Base-by-base conservation (phyloP, 2,888 invertebrate species). In the Drosophila merina region DNA sequence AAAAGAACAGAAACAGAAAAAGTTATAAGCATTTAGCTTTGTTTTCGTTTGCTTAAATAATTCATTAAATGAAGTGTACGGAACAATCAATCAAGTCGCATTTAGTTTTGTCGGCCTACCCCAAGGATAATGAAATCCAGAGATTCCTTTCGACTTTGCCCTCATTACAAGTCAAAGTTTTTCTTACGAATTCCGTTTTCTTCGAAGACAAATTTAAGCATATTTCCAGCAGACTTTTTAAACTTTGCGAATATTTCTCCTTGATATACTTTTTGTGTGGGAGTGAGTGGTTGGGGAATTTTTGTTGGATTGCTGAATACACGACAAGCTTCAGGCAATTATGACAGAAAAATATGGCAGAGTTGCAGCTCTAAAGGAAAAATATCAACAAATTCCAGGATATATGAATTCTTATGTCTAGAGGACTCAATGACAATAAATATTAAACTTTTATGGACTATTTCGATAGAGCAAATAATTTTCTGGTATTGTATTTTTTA, bases 51-150 rank as follows among this genome's bases (percentile, higher is more conserved):
- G 76, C 77, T 78, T 86, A 88, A 88, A 87, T 86, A 86, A 87
- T 86, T 84, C 86, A 87, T 88, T 87, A 88, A 84, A 86, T 87
- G 84, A 88, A 87, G 87, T 87, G 84, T 75, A 75, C 78, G 68
- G 58, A 87, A 79, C 88, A 85, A 87, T 87, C 88, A 87, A 88
- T 87, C 88, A 87, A 84, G 74, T 60, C 66, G 78, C 76, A 76
- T 87, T 85, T 81, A 76, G 76, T 66, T 69, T 59, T 55, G 67
- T 51, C 52, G 42, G 63, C 59, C 71, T 71, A 5, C 57, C 40
- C 40, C 12, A 45, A 55, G 48, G 60, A 60, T 52, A 70, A 80
- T 74, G 75, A 75, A 82, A 85, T 80, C 57, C 76, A 62, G 50
- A 60, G 76, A 79, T 66, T 80, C 44, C 68, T 67, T 63, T 79